Conservation (phyloP, 2,797 vertebrate species). For the Sebastolobus altivelis region DNA sequence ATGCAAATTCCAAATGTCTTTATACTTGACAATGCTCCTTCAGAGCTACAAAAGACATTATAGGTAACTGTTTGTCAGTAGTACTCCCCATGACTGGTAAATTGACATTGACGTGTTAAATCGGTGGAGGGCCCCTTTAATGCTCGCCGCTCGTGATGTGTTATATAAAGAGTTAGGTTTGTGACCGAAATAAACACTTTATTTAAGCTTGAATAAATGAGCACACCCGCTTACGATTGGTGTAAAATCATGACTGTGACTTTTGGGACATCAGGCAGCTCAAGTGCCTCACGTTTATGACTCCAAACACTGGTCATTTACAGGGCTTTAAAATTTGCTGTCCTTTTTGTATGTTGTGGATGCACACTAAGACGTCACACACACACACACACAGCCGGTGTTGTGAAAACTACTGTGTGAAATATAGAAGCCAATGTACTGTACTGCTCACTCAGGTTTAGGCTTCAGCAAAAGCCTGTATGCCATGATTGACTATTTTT, state of each 20-base stretch:
- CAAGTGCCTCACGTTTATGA: conserved; percentile 55
- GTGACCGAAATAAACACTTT: not conserved
- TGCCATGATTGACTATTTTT: conserved; percentile 50
- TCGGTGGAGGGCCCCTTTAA: not conserved
- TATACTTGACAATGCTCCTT: not conserved
- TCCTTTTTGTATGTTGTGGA: conserved; percentile 12
- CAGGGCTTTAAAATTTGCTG: conserved; percentile 40
- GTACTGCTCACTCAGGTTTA: conserved; percentile 72
- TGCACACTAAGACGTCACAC: conserved; percentile 11
- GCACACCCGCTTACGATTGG: not conserved
- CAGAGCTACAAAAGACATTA: not conserved
- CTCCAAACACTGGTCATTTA: conserved; percentile 26
- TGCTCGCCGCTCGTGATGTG: not conserved
- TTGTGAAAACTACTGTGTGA: conserved; percentile 33
- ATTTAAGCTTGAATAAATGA: conserved; percentile 20
- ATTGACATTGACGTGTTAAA: not conserved
- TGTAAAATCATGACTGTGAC: conserved; percentile 25
- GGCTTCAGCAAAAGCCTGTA: conserved; percentile 57
- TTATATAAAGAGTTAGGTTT: not conserved
- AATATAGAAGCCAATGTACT: conserved; percentile 53
- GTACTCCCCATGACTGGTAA: not conserved
- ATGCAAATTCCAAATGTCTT: not conserved
- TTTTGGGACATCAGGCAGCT: conserved; percentile 34
- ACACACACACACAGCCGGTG: not conserved
- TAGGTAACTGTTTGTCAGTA: not conserved